A percentile compares a stretch with the other conserved stretches of the same genome.
Evolutionary conservation across 2,113 vertebrate species (phyloP).

Genomic region (Neofelis nebulosa): DNA sequence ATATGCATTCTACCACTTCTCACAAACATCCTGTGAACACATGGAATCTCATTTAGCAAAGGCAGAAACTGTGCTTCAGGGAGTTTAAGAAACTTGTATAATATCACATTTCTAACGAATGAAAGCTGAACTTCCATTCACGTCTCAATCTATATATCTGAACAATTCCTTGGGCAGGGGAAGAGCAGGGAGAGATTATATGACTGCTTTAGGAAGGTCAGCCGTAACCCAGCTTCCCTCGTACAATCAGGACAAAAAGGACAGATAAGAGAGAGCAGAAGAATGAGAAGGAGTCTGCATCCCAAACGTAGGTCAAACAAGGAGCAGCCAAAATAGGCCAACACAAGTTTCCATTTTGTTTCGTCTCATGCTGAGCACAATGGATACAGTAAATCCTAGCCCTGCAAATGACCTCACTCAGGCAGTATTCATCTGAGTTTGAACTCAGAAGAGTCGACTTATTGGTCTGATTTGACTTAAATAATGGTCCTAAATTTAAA

Average conservation of each 20-base stretch:
- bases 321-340: background rate
- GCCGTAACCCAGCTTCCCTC: background rate
- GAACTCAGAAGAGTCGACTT: background rate
- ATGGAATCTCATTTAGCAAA: background rate
- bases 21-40: background rate
- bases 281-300: background rate
- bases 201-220: background rate
- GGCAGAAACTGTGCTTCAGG: background rate
- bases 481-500: background rate
- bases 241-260: background rate
- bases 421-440: background rate
- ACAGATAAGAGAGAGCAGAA: background rate
- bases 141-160: background rate
- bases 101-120: background rate
- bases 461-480: background rate
- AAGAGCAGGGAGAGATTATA: background rate
- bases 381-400: background rate
- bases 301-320: background rate
- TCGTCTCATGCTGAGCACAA: background rate
- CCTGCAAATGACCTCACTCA: background rate
- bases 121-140: background rate
- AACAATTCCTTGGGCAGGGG: background rate
- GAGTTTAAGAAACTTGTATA: slow-evolving; percentile 3
- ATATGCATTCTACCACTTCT: background rate
- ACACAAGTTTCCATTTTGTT: background rate